Evolutionary conservation across 30 jellyfish, hydroid and myxozoan species (phyloP), one percentile per base, ranked within the genome.

Genomic region (Morbakka virulenta): DNA sequence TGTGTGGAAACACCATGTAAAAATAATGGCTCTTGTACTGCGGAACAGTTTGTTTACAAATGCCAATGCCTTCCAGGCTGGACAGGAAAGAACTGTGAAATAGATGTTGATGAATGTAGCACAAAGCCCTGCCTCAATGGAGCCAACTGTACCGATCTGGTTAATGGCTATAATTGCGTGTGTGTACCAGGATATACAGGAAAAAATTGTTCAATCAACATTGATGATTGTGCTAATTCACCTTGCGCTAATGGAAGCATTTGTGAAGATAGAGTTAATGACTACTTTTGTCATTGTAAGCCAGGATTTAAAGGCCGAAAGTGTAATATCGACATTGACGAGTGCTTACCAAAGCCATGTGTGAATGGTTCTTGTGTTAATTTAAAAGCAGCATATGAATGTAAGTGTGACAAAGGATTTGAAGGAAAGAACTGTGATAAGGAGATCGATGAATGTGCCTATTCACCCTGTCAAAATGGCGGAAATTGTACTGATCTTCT

Each of bases 31-130:
- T 62, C 89, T 1, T 92, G 99, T 76, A 81, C 41, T 25, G 82
- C 41, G 41, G 96, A 95, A 4, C 86, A 85, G 53, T 76, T 57
- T 76, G 62, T 80, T 1, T 86, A 70, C 86, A 81, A 86, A 17
- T 92, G 99, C 68, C 30, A 24, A 12, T 92, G 99, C 67, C 31
- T 13, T 1, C 88, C 74, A 51, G 99, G 99, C n/a, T 92, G 33
- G 83, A 68, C 95, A 1, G 99, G 99, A 14, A 51, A 31, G 25
- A 29, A 85, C 74, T 92, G 99, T 66, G 95, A 80, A 32, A 52
- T 79, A 32, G 84, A 92, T 68, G 76, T 92, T 67, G 74, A 92
- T 69, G 99, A 87, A 74, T 87, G 96, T 62, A 87, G 34, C 22
- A 74, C 95, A 32, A 34, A 69, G n/a, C 91, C 96, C 1, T 87